Conservation (phyloP, 2,797 vertebrate species). For the Melanogrammus aeglefinus region DNA sequence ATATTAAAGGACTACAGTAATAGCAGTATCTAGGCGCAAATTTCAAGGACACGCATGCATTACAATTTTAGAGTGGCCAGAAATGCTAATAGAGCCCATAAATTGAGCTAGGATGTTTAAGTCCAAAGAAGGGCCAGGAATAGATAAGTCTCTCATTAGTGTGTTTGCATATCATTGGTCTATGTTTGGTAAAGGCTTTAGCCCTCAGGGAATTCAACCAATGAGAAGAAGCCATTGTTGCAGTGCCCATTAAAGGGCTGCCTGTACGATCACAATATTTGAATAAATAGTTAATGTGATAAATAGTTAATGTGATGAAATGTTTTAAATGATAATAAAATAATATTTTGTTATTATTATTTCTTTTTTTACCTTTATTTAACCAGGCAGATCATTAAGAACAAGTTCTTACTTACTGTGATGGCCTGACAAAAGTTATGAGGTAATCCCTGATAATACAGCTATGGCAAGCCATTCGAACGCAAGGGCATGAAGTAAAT, state of each 20-base stretch:
- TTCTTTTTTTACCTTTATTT: too few species aligned
- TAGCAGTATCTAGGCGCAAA: slow-evolving; percentile 43
- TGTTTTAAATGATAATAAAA: neutral
- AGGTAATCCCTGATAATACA: too few species aligned
- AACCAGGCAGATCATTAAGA: too few species aligned
- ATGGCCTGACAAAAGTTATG: too few species aligned
- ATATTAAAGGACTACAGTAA: neutral
- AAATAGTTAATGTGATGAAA: neutral
- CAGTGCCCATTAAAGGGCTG: slow-evolving; percentile 45
- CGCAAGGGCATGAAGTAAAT: neutral
- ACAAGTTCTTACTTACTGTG: too few species aligned
- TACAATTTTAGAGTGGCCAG: slow-evolving; percentile 58
- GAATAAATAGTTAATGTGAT: too few species aligned
- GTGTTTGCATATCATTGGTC: slow-evolving; percentile 58
- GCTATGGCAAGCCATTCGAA: neutral
- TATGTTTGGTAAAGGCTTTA: slow-evolving; percentile 61
- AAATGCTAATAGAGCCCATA: slow-evolving; percentile 61
- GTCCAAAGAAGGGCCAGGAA: slow-evolving; percentile 42
- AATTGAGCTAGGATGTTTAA: slow-evolving; percentile 43
- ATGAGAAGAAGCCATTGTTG: slow-evolving; percentile 52
- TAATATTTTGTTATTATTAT: neutral
- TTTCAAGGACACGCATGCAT: slow-evolving; percentile 68
- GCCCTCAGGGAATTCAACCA: slow-evolving; percentile 47
- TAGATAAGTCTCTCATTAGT: slow-evolving; percentile 67
- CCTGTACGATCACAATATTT: slow-evolving; percentile 48